A percentile compares a stretch with the other conserved stretches of the same genome.
phyloP scores from a whole-genome alignment of 2,888 invertebrate genomes.

The Pinctada fucata region DNA sequence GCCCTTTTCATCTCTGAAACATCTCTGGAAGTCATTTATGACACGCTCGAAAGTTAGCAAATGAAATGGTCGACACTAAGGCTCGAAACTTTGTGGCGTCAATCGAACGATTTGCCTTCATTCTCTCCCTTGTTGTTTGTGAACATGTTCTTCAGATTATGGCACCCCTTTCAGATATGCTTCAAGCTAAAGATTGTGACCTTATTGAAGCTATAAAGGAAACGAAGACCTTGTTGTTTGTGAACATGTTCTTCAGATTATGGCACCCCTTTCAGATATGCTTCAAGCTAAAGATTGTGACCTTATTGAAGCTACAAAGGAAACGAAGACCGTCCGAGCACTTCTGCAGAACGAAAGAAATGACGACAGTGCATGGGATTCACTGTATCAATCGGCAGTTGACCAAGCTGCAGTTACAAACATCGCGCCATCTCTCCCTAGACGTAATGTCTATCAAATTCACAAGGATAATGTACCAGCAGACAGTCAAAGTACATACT shows the following conservation, averaged over 20 bases:
- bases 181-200: constrained; percentile 30
- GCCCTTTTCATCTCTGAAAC: constrained; percentile 28
- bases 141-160: constrained; percentile 32
- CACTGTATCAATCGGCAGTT: constrained; percentile 20
- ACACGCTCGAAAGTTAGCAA: constrained; percentile 29
- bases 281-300: constrained; percentile 25
- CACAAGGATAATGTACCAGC: constrained; percentile 7
- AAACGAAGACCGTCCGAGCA: constrained; percentile 16
- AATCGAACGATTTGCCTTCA: constrained; percentile 30
- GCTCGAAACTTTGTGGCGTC: constrained; percentile 21
- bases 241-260: constrained; percentile 21
- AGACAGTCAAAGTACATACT: constrained; percentile 7
- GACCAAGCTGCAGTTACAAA: constrained; percentile 12
- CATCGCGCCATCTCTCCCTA: constrained; percentile 12
- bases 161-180: constrained; percentile 20
- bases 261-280: constrained; percentile 19
- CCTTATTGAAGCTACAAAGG: constrained; percentile 32
- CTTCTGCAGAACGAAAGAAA: constrained; percentile 18
- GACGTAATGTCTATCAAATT: constrained; percentile 19
- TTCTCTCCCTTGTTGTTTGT: constrained; percentile 29
- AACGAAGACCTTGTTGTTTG: constrained; percentile 13
- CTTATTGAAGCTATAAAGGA: constrained; percentile 37
- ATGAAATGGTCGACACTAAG: constrained; percentile 26
- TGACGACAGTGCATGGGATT: constrained; percentile 24
- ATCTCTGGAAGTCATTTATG: constrained; percentile 24